These are phyloP conservation scores for Cephus nigrinus DNA, from an alignment of 2,888 invertebrate genomes.

Conservation along the genomic window DNA sequence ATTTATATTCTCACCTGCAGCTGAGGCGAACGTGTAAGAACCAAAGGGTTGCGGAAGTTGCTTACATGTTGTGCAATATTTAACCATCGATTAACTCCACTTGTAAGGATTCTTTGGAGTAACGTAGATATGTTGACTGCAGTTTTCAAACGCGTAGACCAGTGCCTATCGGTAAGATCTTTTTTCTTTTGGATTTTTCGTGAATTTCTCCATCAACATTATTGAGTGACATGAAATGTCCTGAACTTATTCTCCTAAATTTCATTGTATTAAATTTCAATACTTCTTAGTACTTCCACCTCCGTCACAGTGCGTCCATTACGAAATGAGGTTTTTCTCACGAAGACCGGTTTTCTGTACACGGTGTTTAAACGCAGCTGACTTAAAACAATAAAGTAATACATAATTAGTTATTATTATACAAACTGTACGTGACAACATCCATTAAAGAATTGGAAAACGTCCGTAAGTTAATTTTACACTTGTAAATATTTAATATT, in stretches of 20 bases:
- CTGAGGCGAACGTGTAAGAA: background rate
- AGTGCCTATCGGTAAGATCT: background rate
- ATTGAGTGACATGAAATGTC: background rate
- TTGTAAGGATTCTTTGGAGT: conserved; percentile 27
- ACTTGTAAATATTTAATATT: background rate
- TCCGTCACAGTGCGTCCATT: background rate
- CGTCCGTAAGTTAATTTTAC: background rate
- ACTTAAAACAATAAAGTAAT: background rate
- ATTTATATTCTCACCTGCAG: background rate
- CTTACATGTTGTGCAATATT: conserved; percentile 24
- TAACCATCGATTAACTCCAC: conserved; percentile 20
- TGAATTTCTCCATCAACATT: background rate
- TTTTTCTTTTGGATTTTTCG: background rate
- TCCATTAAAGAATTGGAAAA: background rate
- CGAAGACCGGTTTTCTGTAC: background rate
- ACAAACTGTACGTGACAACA: background rate
- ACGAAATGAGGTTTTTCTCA: background rate
- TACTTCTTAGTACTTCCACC: background rate
- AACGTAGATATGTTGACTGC: conserved; percentile 17
- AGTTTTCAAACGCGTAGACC: conserved; percentile 8
- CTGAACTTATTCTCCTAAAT: background rate
- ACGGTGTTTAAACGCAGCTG: background rate
- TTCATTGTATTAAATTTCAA: background rate
- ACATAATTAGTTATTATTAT: background rate
- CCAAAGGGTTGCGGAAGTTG: conserved; percentile 2